Conservation (phyloP, 2,797 vertebrate genomes). For the Pangasius mekongensis region DNA sequence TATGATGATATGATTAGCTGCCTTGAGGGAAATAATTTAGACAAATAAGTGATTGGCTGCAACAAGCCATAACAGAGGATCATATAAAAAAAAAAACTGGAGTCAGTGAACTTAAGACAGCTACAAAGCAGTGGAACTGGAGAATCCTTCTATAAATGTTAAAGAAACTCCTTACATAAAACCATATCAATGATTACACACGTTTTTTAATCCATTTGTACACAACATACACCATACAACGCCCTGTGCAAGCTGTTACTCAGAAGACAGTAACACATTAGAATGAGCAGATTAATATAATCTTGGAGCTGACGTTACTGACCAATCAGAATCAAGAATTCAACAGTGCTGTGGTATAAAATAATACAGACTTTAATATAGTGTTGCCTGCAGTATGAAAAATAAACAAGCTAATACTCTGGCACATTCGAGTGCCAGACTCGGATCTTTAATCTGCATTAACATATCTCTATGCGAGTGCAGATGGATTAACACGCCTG, state of each 20-base stretch:
- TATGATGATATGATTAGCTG: too few species aligned
- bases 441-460: not conserved
- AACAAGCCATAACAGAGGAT: not conserved
- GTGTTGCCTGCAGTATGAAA: not conserved
- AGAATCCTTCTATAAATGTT: not conserved
- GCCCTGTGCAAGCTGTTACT: not conserved
- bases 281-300: not conserved
- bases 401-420: slow-evolving; percentile 2
- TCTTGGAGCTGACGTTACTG: not conserved
- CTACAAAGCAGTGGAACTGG: not conserved
- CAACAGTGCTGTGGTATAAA: not conserved
- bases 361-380: not conserved
- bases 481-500: not conserved
- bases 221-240: not conserved
- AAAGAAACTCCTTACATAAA: not conserved
- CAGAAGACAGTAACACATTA: too few species aligned
- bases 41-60: not conserved
- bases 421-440: not conserved
- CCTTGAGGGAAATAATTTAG: too few species aligned
- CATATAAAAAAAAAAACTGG: not conserved
- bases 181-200: not conserved
- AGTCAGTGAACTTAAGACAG: not conserved
- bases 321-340: not conserved
- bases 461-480: not conserved
- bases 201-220: not conserved